Base-by-base conservation (phyloP, 1,140 invertebrate genomes). In the Orchesella cincta region DNA sequence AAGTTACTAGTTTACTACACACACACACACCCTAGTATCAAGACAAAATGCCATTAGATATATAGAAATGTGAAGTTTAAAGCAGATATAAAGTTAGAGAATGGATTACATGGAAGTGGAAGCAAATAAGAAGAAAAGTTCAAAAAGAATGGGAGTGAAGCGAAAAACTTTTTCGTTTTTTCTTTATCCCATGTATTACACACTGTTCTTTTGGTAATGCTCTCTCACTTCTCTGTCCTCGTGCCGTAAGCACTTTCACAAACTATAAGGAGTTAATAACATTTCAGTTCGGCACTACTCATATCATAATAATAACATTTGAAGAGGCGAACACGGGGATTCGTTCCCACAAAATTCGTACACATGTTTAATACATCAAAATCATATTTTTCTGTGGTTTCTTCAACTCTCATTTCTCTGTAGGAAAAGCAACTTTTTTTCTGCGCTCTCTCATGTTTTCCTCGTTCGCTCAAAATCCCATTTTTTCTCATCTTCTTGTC, bases 281-380 rank as follows among this genome's bases (percentile, higher is more conserved):
- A 57, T 57, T 20, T 57, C 52, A 23, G 14, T 57, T 57, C 14
- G 52, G 14, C 52, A 57, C 52, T 5, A 26, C 52, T 26, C 14
- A 12, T 26, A 5, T n/a, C 3, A 23, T n/a, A n/a, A n/a, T 57
- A 26, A 14, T 57, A 57, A 14, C 52, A 57, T 26, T 57, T 57
- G 8, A 26, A 8, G 23, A 46, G 8, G 39, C 12, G 52, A 57
- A 57, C 52, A 57, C 23, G 52, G 3, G 14, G 52, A 46, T 46
- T 18, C 18, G 52, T 57, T 57, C 23, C 52, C 52, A 57, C 52
- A 57, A 57, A n/a, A 46, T 57, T 57, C 23, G 23, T 26, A 57
- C 52, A 57, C 52, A 57, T 57, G 52, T 57, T 57, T 57, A 57
- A 8, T 57, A n/a, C 23, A 26, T 46, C 52, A 57, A 3, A n/a